Evolutionary conservation across 1,140 invertebrate species (phyloP).

Genomic region (Drosophila eugracilis): DNA sequence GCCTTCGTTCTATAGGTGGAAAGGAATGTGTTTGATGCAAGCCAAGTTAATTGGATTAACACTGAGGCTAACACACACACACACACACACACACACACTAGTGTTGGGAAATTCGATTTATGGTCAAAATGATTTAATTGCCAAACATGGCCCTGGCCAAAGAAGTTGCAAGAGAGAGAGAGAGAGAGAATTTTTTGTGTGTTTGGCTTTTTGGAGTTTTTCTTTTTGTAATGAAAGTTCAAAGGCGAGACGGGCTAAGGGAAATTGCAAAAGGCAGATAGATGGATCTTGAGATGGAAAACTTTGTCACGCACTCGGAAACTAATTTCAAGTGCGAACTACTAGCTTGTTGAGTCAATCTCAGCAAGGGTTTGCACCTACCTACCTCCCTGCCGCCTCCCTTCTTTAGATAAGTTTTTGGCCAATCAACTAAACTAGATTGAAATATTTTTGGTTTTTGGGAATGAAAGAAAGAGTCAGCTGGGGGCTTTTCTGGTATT

Average conservation of each 20-base stretch:
- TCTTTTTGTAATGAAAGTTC: conserved; percentile 38
- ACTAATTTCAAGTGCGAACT: conserved; percentile 49
- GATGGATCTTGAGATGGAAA: conserved; percentile 26
- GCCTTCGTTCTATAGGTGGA: conserved; percentile 17
- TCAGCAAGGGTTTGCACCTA: neutral
- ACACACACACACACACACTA: neutral
- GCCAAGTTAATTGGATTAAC: conserved; percentile 77
- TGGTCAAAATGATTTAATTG: conserved; percentile 75
- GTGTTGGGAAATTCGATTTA: conserved; percentile 69
- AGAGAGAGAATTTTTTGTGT: conserved; percentile 11
- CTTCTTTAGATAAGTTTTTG: neutral
- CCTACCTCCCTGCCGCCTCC: too few relatives aligned
- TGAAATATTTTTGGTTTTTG: too few relatives aligned
- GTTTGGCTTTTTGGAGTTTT: conserved; percentile 14
- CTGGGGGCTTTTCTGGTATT: too few relatives aligned
- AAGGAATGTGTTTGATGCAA: conserved; percentile 75
- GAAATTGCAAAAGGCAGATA: conserved; percentile 23
- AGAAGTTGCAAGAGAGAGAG: conserved; percentile 4
- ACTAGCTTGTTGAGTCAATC: conserved; percentile 23
- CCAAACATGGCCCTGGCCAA: conserved; percentile 46
- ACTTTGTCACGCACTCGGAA: conserved; percentile 42
- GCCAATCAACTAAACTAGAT: conserved; percentile 3
- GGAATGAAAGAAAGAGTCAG: too few relatives aligned
- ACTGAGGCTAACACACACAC: conserved; percentile 22
- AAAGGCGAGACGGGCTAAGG: conserved; percentile 21